phyloP scores from a whole-genome alignment of 30 jellyfish, hydroid and myxozoan genomes.

The Mastigias papua region DNA sequence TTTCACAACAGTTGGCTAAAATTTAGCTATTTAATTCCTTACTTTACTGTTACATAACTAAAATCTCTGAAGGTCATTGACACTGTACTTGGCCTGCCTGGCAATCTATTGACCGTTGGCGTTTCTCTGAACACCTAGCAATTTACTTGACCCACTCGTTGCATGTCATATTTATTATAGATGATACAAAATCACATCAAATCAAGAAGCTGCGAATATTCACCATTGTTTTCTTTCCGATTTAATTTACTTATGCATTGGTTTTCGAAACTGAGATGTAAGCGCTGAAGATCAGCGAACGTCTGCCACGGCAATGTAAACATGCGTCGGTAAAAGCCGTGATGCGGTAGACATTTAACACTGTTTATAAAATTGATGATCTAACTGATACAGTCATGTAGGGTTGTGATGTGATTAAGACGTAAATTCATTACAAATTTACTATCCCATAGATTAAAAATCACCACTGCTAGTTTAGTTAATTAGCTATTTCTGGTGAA shows the following conservation, averaged over 20 bases:
- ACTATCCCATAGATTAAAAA: slow-evolving; percentile 45
- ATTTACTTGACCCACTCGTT: slow-evolving; percentile 3
- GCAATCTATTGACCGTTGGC: not conserved
- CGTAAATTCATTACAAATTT: slow-evolving; percentile 75
- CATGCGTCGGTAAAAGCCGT: slow-evolving; percentile 23
- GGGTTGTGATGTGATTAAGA: slow-evolving; percentile 28
- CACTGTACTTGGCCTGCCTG: not conserved
- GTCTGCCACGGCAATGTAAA: slow-evolving; percentile 60
- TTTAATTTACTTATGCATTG: slow-evolving; percentile 66
- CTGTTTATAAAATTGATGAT: slow-evolving; percentile 67
- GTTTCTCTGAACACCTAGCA: not conserved
- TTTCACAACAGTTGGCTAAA: no score
- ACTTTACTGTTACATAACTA: no score
- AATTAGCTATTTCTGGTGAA: slow-evolving; percentile 59
- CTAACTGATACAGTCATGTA: slow-evolving; percentile 56
- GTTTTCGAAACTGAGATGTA: slow-evolving; percentile 64
- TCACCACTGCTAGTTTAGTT: slow-evolving; percentile 75
- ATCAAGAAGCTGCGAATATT: slow-evolving; percentile 32
- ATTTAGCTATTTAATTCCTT: not conserved
- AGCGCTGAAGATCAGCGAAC: slow-evolving; percentile 36
- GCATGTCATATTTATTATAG: slow-evolving; percentile 44
- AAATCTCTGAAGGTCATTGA: no score
- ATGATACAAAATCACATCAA: slow-evolving; percentile 44
- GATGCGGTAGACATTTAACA: slow-evolving; percentile 49
- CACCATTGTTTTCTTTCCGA: slow-evolving; percentile 39